Evolutionary conservation across 2,888 invertebrate species (phyloP).

Genomic region (Conomelus anceps): DNA sequence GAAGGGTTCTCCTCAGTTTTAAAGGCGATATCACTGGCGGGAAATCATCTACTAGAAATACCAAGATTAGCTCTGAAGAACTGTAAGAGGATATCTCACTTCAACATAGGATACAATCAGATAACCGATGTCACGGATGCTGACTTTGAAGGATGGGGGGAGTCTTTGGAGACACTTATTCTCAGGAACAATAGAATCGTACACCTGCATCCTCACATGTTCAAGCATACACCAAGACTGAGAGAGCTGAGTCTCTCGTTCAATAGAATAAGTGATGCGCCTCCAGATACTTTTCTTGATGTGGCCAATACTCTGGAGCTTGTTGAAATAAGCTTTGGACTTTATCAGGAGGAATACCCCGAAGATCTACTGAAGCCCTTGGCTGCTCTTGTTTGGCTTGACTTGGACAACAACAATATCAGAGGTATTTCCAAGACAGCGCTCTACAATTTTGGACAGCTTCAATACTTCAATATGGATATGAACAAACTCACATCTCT

Average conservation of each 20-base stretch:
- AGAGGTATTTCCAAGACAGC: constrained; percentile 65
- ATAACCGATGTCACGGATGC: constrained; percentile 58
- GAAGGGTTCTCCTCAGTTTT: constrained; percentile 53
- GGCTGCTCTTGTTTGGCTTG: constrained; percentile 70
- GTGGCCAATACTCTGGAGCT: constrained; percentile 69
- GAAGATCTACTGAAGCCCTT: constrained; percentile 68
- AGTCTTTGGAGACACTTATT: constrained; percentile 69
- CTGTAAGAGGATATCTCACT: constrained; percentile 71
- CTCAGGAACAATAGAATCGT: constrained; percentile 78
- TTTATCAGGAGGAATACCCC: constrained; percentile 71
- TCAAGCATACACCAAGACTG: constrained; percentile 65
- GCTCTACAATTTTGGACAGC: constrained; percentile 58
- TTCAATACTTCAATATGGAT: constrained; percentile 78
- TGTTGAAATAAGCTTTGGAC: constrained; percentile 78
- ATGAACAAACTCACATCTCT: constrained; percentile 72
- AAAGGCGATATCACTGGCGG: constrained; percentile 70
- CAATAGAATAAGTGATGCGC: constrained; percentile 77
- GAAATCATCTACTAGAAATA: constrained; percentile 68
- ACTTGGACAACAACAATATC: constrained; percentile 81
- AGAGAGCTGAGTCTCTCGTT: constrained; percentile 87
- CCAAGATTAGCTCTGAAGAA: constrained; percentile 62
- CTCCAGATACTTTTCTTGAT: constrained; percentile 71
- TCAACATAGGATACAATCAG: constrained; percentile 83
- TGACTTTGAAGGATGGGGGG: constrained; percentile 73
- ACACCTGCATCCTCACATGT: constrained; percentile 58